A percentile compares a stretch with the other conserved stretches of the same genome.
phyloP scores from a whole-genome alignment of 2,888 invertebrate genomes.

The Cinara cedri region DNA sequence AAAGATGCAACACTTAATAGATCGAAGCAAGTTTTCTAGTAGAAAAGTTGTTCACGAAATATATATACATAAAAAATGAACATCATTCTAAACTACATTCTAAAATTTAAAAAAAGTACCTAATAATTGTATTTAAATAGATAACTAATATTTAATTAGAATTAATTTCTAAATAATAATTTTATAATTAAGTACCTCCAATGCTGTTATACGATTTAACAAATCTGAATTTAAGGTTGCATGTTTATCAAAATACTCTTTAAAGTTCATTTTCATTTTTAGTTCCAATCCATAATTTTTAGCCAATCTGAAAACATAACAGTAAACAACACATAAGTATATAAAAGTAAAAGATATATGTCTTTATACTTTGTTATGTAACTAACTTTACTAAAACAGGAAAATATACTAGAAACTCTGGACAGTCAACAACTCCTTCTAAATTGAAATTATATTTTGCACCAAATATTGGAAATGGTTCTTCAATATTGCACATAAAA shows the following conservation, averaged over 20 bases:
- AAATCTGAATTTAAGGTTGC: constrained; percentile 67
- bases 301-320: constrained; percentile 64
- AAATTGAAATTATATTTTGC: constrained; percentile 94
- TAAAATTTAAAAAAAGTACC: no score
- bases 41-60: no score
- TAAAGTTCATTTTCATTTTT: constrained; percentile 69
- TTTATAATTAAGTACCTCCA: constrained; percentile 67
- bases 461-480: constrained; percentile 83
- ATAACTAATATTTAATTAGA: no score
- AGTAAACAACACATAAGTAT: neutral
- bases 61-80: no score
- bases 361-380: neutral
- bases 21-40: no score
- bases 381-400: constrained; percentile 72
- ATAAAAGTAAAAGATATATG: neutral
- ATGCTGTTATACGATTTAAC: constrained; percentile 77
- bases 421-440: constrained; percentile 97
- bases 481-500: constrained; percentile 69
- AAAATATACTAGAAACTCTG: constrained; percentile 96
- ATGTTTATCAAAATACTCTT: constrained; percentile 77
- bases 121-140: no score
- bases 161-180: neutral
- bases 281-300: constrained; percentile 65
- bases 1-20: no score
- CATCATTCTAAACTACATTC: no score